Evolutionary conservation across 2,113 vertebrate genomes (phyloP).

Genomic region (Chaetorhynchus papuensis): DNA sequence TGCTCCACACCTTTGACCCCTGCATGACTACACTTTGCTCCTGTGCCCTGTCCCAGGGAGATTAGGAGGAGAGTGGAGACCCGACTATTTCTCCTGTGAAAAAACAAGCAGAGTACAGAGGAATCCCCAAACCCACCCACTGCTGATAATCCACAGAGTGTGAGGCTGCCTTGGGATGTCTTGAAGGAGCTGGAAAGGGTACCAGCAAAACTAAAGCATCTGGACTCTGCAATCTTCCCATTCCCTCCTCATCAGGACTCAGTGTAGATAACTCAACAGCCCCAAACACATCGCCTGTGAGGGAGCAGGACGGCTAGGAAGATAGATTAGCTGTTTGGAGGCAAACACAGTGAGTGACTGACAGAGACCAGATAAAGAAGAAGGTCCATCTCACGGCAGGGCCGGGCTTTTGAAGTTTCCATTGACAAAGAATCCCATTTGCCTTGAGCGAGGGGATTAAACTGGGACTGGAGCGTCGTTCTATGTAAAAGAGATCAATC

Average conservation of each 20-base stretch:
- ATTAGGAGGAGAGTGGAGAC: neutral
- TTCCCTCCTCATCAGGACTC: neutral
- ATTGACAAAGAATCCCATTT: slow-evolving; percentile 72
- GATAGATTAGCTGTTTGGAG: slow-evolving; percentile 64
- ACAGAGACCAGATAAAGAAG: slow-evolving; percentile 65
- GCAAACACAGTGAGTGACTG: slow-evolving; percentile 34
- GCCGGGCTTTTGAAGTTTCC: slow-evolving; percentile 63
- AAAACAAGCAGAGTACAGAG: neutral
- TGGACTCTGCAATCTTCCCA: neutral
- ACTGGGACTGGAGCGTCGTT: slow-evolving; percentile 40
- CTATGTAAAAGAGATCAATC: slow-evolving; percentile 66
- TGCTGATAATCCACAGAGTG: neutral
- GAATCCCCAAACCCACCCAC: neutral
- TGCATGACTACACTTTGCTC: neutral
- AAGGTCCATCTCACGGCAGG: slow-evolving; percentile 44
- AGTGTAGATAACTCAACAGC: neutral
- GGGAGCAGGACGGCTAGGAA: neutral
- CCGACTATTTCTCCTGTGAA: neutral
- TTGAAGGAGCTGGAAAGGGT: neutral
- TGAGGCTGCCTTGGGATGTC: neutral
- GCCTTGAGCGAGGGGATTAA: slow-evolving; percentile 65
- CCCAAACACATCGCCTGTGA: neutral
- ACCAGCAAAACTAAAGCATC: neutral
- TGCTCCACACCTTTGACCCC: neutral
- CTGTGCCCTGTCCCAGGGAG: neutral